Conservation (phyloP, 2,888 invertebrate species). For the Tyria jacobaeae region DNA sequence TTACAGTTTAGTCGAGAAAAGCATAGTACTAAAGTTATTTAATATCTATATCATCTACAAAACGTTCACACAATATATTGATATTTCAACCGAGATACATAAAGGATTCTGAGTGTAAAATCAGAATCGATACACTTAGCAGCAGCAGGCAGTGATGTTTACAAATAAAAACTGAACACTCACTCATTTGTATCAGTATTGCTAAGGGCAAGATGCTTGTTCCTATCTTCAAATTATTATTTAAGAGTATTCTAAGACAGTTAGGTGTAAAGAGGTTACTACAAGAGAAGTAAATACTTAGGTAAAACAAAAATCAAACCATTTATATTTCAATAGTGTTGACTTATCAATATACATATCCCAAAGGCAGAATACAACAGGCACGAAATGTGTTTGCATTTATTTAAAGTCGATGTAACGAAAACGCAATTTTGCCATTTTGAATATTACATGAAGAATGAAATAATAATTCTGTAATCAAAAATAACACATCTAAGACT, state of each 20-base stretch:
- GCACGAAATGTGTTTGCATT: conserved; percentile 27
- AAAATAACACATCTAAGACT: no score
- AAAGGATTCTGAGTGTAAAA: conserved; percentile 28
- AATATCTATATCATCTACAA: conserved; percentile 36
- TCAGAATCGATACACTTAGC: conserved; percentile 22
- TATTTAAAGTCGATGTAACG: conserved; percentile 23
- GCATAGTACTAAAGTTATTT: conserved; percentile 22
- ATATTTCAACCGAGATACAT: conserved; percentile 38
- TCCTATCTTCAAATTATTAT: conserved; percentile 35
- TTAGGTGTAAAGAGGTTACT: conserved; percentile 16
- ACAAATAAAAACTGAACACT: conserved; percentile 45
- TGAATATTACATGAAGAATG: no score
- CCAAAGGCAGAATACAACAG: conserved; percentile 14
- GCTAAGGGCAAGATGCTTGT: conserved; percentile 66
- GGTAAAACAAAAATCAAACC: no score
- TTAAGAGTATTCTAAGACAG: conserved; percentile 26
- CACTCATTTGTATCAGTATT: conserved; percentile 38
- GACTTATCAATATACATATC: conserved; percentile 8
- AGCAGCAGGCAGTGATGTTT: conserved; percentile 69
- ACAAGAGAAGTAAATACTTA: conserved; percentile 20
- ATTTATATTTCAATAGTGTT: conserved; percentile 17
- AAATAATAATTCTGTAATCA: no score
- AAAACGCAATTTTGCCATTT: conserved; percentile 29
- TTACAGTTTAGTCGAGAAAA: conserved; percentile 26
- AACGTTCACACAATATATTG: conserved; percentile 34